Percentiles rank a stretch among this genome's conserved stretches.
phyloP scores from a whole-genome alignment of 1,140 invertebrate genomes.

The honey bee (Apis mellifera) region Amel_HAv3.1 CM009932.2:10830501-10831000 shows the following conservation, averaged over 20 bases:
- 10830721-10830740: slow-evolving; percentile 65
- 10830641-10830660: slow-evolving; percentile 7
- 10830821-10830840: slow-evolving; percentile 34
- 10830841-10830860: not conserved
- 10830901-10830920: slow-evolving; percentile 69
- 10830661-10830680: slow-evolving; percentile 11
- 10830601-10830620: not conserved
- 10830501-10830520: no score
- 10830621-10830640: not conserved
- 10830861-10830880: slow-evolving; percentile 67
- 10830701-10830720: slow-evolving; percentile 60
- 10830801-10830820: slow-evolving; percentile 77
- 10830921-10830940: slow-evolving; percentile 63
- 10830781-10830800: slow-evolving; percentile 62
- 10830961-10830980: slow-evolving; percentile 67
- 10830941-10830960: slow-evolving; percentile 69
- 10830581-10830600: not conserved
- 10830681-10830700: slow-evolving; percentile 54
- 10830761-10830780: not conserved
- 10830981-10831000: slow-evolving; percentile 45
- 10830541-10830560: no score
- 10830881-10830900: slow-evolving; percentile 81
- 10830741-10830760: slow-evolving; percentile 19
- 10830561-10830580: no score
- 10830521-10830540: no score